Percentiles rank a stretch among this genome's conserved stretches.
Evolutionary conservation across 2,888 invertebrate species (phyloP).

Genomic region (Leucophenga maculata): DNA sequence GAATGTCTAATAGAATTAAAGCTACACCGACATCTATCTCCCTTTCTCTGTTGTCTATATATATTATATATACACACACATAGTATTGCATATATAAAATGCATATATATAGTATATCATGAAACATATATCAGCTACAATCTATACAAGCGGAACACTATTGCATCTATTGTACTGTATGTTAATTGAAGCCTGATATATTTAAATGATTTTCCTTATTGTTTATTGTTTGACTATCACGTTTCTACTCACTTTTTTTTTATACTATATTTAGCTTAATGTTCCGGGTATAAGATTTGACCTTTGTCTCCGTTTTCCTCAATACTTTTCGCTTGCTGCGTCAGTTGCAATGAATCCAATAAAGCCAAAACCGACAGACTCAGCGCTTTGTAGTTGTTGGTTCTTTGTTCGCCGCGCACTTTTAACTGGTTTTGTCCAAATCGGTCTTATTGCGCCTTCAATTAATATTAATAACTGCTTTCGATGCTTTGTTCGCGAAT

Average conservation of each 20-base stretch:
- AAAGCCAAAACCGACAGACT: not conserved
- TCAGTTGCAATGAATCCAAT: not conserved
- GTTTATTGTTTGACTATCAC: not conserved
- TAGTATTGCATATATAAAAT: too few relatives aligned
- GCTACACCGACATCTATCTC: too few relatives aligned
- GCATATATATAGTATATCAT: too few relatives aligned
- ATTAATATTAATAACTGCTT: too few relatives aligned
- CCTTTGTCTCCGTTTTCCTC: not conserved
- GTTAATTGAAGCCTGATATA: too few relatives aligned
- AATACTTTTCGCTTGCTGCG: not conserved
- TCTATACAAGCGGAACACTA: too few relatives aligned
- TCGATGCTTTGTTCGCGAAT: not conserved
- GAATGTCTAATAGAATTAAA: too few relatives aligned
- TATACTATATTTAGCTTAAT: not conserved
- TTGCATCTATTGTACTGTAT: too few relatives aligned
- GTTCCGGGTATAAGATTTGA: not conserved
- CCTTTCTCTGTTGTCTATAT: too few relatives aligned
- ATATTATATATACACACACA: too few relatives aligned
- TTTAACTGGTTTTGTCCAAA: constrained; percentile 26
- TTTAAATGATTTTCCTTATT: too few relatives aligned
- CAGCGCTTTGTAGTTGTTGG: not conserved
- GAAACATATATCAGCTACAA: too few relatives aligned
- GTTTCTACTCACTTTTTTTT: not conserved
- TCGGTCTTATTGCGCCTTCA: not conserved
- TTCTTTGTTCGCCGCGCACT: not conserved